Percentiles rank a stretch among this genome's conserved stretches.
Evolutionary conservation across 2,113 vertebrate genomes (phyloP).

Genomic region (Lycocorax pyrrhopterus): DNA sequence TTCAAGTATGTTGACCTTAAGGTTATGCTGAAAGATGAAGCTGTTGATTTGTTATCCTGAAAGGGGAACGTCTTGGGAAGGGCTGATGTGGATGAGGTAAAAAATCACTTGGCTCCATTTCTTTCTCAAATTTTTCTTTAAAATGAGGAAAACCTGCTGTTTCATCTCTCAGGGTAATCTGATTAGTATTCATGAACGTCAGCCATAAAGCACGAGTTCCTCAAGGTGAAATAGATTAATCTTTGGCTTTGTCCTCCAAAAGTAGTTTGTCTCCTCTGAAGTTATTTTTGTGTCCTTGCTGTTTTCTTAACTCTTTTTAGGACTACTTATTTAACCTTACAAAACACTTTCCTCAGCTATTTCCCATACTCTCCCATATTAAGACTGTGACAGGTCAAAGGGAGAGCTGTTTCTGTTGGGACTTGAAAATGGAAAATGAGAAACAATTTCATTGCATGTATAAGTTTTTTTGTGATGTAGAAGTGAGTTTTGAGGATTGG

Average conservation of each 20-base stretch:
- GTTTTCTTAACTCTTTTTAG: not conserved
- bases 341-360: not conserved
- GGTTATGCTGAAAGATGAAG: not conserved
- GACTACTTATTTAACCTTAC: not conserved
- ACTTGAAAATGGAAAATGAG: not conserved
- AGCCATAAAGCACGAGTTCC: not conserved
- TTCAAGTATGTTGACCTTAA: not conserved
- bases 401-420: not conserved
- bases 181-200: not conserved
- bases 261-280: not conserved
- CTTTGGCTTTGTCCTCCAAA: not conserved
- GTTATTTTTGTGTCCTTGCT: not conserved
- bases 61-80: not conserved
- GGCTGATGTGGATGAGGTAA: not conserved
- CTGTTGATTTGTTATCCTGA: not conserved
- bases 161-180: not conserved
- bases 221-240: conserved; percentile 24
- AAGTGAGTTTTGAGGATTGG: not conserved
- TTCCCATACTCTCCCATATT: not conserved
- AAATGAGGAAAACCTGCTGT: not conserved
- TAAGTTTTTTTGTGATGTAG: not conserved
- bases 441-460: not conserved
- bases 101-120: not conserved
- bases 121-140: not conserved
- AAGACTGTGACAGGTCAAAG: not conserved